phyloP scores from a whole-genome alignment of 2,797 vertebrate species.

The Dendrocincla tyrannina region DNA sequence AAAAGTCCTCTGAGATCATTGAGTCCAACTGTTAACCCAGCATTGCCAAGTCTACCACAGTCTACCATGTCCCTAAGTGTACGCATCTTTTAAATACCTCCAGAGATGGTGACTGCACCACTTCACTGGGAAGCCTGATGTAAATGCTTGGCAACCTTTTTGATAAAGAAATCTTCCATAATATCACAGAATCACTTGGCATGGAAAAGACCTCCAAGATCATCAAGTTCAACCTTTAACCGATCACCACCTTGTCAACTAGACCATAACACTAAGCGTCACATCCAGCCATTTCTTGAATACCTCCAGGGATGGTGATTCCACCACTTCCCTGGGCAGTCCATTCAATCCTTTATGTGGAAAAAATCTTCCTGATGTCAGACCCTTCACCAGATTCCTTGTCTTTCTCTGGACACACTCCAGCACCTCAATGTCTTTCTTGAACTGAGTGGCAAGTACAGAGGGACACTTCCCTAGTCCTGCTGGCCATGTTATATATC shows the following conservation, averaged over 20 bases:
- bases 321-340: not conserved
- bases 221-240: not conserved
- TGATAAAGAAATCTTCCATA: not conserved
- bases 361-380: not conserved
- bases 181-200: not conserved
- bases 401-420: not conserved
- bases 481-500: not conserved
- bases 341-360: not conserved
- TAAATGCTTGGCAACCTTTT: not conserved
- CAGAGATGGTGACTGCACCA: not conserved
- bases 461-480: not conserved
- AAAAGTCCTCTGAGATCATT: not conserved
- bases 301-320: not conserved
- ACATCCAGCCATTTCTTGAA: not conserved
- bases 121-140: not conserved
- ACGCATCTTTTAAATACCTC: not conserved
- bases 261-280: not conserved
- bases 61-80: fast-evolving
- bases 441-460: not conserved
- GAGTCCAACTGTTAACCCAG: not conserved
- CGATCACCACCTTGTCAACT: not conserved
- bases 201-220: not conserved
- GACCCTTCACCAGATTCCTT: not conserved
- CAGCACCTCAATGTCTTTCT: not conserved
- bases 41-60: not conserved